A percentile compares a stretch with the other conserved stretches of the same genome.
Conservation (phyloP, 2,797 vertebrate genomes). For the Merluccius polli region DNA sequence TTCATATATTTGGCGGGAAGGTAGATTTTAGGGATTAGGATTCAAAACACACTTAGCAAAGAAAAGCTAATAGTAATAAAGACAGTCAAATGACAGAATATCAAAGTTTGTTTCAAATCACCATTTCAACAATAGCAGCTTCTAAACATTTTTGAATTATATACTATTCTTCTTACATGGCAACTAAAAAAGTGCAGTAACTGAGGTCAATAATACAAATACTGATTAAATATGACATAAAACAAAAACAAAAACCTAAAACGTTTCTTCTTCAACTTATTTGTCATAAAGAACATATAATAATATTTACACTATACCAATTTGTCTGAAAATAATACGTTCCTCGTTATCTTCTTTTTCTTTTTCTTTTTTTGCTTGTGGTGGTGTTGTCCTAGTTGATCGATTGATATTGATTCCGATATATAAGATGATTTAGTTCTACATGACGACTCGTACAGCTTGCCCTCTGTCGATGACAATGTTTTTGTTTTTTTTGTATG, state of each 20-base stretch:
- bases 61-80: conserved; percentile 61
- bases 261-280: conserved; percentile 30
- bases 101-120: conserved; percentile 65
- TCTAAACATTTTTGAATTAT: conserved; percentile 67
- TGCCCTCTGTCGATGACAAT: not conserved
- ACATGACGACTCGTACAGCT: conserved; percentile 1
- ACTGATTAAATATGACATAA: conserved; percentile 78
- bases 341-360: conserved; percentile 2
- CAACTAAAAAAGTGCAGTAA: conserved; percentile 84
- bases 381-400: conserved; percentile 26
- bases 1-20: conserved; percentile 24
- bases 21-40: conserved; percentile 38
- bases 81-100: conserved; percentile 54
- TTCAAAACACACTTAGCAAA: conserved; percentile 52
- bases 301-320: conserved; percentile 54
- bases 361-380: conserved; percentile 32
- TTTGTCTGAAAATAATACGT: conserved; percentile 57
- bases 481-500: conserved; percentile 45
- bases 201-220: conserved; percentile 85
- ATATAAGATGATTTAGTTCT: conserved; percentile 33
- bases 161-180: conserved; percentile 67
- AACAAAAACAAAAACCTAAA: conserved; percentile 35
- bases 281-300: conserved; percentile 42
- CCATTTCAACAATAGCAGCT: conserved; percentile 84
- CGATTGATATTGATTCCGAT: conserved; percentile 27